These are phyloP conservation scores for Rotaria macrura DNA, from an alignment of 2,888 invertebrate species.

Conservation along the genomic window DNA sequence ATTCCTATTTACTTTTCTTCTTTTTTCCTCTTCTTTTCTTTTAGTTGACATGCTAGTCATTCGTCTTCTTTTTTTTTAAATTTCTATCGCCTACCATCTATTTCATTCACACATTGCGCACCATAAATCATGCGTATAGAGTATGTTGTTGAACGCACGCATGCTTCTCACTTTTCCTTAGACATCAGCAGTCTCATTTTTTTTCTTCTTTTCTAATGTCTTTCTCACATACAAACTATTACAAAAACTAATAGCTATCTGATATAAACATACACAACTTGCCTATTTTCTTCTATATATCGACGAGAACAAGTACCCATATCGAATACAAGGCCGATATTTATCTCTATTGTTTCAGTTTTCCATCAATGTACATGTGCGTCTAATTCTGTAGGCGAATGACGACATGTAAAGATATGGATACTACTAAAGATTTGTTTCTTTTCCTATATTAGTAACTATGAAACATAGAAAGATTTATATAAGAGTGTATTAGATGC, in stretches of 20 bases:
- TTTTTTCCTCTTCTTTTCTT: background rate
- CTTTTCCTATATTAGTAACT: background rate
- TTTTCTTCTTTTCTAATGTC: background rate
- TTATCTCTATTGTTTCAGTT: background rate
- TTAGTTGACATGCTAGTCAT: background rate
- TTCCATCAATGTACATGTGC: background rate
- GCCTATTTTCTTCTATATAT: background rate
- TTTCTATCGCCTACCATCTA: background rate
- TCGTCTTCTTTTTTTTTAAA: background rate
- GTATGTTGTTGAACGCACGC: background rate
- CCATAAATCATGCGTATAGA: background rate
- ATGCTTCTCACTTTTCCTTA: background rate
- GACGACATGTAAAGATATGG: background rate
- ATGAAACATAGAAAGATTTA: background rate
- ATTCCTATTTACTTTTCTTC: background rate
- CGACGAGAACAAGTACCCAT: background rate
- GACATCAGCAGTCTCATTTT: background rate
- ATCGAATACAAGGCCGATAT: background rate
- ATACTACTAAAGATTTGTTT: background rate
- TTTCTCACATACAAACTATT: background rate
- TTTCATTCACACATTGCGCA: background rate
- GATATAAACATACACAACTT: background rate
- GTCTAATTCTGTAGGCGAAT: background rate
- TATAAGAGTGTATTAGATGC: background rate
- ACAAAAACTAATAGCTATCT: background rate